These are phyloP conservation scores for Dinocampus coccinellae DNA, from an alignment of 2,888 invertebrate species.

Conservation along the genomic window DNA sequence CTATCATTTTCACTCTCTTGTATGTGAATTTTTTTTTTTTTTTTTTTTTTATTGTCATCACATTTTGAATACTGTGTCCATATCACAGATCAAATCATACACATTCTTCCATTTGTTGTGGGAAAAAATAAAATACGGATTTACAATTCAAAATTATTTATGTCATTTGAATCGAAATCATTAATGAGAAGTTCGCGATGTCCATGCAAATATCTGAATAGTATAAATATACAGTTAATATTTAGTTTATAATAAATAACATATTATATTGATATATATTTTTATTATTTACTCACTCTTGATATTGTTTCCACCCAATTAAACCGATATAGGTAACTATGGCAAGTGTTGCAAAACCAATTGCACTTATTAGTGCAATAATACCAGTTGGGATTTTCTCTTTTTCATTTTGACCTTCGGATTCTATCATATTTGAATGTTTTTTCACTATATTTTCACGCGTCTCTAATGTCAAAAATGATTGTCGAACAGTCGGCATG, in stretches of 20 bases:
- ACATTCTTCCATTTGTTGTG: background rate
- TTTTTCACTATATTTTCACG: constrained; percentile 16
- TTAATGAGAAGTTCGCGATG: constrained; percentile 70
- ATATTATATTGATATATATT: constrained; percentile 11
- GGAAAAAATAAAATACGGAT: background rate
- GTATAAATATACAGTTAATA: constrained; percentile 5
- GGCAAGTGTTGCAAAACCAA: constrained; percentile 62
- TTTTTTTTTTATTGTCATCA: background rate
- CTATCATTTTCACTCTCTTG: background rate
- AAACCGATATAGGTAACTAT: constrained; percentile 66
- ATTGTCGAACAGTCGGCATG: background rate
- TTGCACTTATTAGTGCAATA: constrained; percentile 56
- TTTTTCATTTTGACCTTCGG: constrained; percentile 31
- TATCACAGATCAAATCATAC: constrained; percentile 56
- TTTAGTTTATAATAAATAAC: constrained; percentile 2
- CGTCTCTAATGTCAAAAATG: background rate
- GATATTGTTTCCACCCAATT: constrained; percentile 67
- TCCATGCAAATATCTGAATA: constrained; percentile 62
- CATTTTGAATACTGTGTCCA: constrained; percentile 20
- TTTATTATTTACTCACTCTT: constrained; percentile 65
- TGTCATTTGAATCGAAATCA: constrained; percentile 67
- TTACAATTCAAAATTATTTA: constrained; percentile 69
- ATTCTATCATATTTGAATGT: constrained; percentile 25
- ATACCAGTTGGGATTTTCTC: constrained; percentile 53
- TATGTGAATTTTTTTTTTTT: background rate